Conservation (phyloP, 2,888 invertebrate genomes). For the Rhagophthalmus giganteus region DNA sequence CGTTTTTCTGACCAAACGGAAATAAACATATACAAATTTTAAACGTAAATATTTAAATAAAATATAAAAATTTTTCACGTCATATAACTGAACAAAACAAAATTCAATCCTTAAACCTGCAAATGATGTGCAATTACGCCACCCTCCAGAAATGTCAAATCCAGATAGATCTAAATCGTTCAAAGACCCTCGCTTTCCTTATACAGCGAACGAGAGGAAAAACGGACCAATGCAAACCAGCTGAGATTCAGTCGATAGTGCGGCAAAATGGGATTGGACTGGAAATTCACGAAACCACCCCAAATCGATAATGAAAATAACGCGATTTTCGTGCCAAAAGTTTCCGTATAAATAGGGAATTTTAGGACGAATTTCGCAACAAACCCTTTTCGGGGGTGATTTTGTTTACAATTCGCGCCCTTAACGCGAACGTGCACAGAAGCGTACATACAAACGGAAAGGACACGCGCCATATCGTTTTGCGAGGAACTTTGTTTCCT, state of each 20-base stretch:
- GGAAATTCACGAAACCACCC: slow-evolving; percentile 10
- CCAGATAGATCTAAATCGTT: slow-evolving; percentile 32
- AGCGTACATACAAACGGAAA: too few species aligned
- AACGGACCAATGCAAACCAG: slow-evolving; percentile 7
- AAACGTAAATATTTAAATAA: too few species aligned
- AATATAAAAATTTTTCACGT: too few species aligned
- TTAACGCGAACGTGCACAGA: too few species aligned
- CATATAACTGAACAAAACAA: too few species aligned
- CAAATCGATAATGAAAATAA: slow-evolving; percentile 11
- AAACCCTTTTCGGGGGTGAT: too few species aligned
- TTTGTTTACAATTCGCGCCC: too few species aligned
- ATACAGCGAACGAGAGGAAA: too few species aligned
- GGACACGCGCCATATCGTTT: too few species aligned
- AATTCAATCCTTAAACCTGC: slow-evolving; percentile 36
- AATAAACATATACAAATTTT: neutral
- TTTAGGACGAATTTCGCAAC: neutral
- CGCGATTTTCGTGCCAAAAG: neutral
- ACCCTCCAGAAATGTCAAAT: slow-evolving; percentile 42
- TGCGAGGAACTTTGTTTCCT: too few species aligned
- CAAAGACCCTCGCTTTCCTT: too few species aligned
- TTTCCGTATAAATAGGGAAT: neutral
- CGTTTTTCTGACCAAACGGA: too few species aligned
- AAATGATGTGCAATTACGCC: slow-evolving; percentile 42
- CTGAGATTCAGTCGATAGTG: slow-evolving; percentile 31
- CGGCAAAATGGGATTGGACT: slow-evolving; percentile 3